Base-by-base conservation (phyloP, 2,888 invertebrate species). In the Lissocephala sabroskyi region DNA sequence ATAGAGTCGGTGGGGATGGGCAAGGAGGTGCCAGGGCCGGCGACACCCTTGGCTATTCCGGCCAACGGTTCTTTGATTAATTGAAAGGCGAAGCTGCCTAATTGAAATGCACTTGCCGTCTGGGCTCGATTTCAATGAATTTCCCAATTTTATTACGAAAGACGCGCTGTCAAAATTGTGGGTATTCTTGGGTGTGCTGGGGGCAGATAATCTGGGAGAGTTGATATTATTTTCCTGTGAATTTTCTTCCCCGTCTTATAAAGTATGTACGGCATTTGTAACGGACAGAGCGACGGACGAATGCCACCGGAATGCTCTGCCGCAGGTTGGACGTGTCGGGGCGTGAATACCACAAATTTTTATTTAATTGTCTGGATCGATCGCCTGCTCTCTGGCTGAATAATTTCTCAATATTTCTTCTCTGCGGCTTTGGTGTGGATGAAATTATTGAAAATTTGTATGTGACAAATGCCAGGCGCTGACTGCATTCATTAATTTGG, bases 171-270 rank as follows among this genome's bases (percentile, higher is more conserved):
- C 71, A 79, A 71, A 71, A 71, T 54, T 79, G 68, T 75, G 61
- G 63, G 67, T 29, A 50, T 41, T 37, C 47, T 41, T 48, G 52
- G 37, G 53, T 49, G 36, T 50, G 65, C 67, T 59, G 44, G 45
- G 13, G 50, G 19, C 50, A 54, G 70, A 73, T 66, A 62, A 78
- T 79, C 80, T 73, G 60, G 49, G 68, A 50, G 71, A 57, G 65
- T 53, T 79, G 79, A 79, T 62, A 75, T 65, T 79, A 79, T 76
- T 80, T 80, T 78, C 68, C 79, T 60, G 55, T 56, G 79, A 80
- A 77, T 77, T 77, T 53, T 50, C 10, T 23, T 18, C 17, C n/a
- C 18, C 11, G 19, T 19, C 7, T 11, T 39, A 37, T 45, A 49
- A 45, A 30, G 36, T 62, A 41, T 45, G 18, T 11, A 45, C 35